phyloP scores from a whole-genome alignment of 2,888 invertebrate species.

The Gonocerus acuteangulatus region DNA sequence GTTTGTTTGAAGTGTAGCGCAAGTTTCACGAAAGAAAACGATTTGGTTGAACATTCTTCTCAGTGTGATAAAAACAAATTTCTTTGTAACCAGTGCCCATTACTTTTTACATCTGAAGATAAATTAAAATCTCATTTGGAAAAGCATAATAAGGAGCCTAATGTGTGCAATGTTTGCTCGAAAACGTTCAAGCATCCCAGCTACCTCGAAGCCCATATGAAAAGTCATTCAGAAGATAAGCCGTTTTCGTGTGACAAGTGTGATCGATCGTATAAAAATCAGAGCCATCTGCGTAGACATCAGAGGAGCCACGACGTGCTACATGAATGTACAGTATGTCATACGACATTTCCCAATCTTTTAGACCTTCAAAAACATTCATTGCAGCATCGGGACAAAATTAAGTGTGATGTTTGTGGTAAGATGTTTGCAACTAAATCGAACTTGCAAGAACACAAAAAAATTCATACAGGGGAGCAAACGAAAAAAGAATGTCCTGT shows the following conservation, averaged over 20 bases:
- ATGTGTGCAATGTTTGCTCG: neutral
- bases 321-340: slow-evolving; percentile 39
- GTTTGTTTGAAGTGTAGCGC: slow-evolving; percentile 10
- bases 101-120: slow-evolving; percentile 18
- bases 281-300: neutral
- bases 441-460: slow-evolving; percentile 35
- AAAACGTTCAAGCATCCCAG: slow-evolving; percentile 21
- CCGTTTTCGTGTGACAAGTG: slow-evolving; percentile 15
- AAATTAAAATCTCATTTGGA: slow-evolving; percentile 24
- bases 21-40: neutral
- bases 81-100: slow-evolving; percentile 36
- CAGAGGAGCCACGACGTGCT: slow-evolving; percentile 27
- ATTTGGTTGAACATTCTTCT: slow-evolving; percentile 1
- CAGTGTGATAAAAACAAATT: slow-evolving; percentile 21
- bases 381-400: slow-evolving; percentile 34
- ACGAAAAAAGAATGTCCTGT: slow-evolving; percentile 36
- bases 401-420: slow-evolving; percentile 38
- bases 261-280: slow-evolving; percentile 13
- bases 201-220: slow-evolving; percentile 9
- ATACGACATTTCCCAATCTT: slow-evolving; percentile 37
- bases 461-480: slow-evolving; percentile 31
- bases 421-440: slow-evolving; percentile 38
- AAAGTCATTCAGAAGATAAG: slow-evolving; percentile 20
- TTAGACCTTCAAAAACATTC: slow-evolving; percentile 39
- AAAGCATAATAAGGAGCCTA: slow-evolving; percentile 1